These are phyloP conservation scores for human (Homo sapiens) DNA, from an alignment of 2,113 vertebrate species.

Conservation along the genomic window GRCh38 chr1:70009001-70009500, in stretches of 20 bases:
- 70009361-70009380: background rate
- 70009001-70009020: background rate
- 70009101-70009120: background rate
- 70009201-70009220: background rate
- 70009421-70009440: background rate
- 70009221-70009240: background rate
- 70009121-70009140: background rate
- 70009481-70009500: too few relatives aligned
- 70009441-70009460: background rate
- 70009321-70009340: background rate
- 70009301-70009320: background rate
- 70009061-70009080: background rate
- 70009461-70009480: background rate
- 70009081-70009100: background rate
- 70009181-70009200: background rate
- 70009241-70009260: background rate
- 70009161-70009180: background rate
- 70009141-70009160: background rate
- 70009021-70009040: background rate
- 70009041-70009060: background rate
- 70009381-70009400: background rate
- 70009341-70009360: background rate
- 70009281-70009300: background rate
- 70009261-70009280: background rate
- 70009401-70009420: background rate